Evolutionary conservation across 2,888 invertebrate species (phyloP).

Genomic region (Coenonympha arcania): DNA sequence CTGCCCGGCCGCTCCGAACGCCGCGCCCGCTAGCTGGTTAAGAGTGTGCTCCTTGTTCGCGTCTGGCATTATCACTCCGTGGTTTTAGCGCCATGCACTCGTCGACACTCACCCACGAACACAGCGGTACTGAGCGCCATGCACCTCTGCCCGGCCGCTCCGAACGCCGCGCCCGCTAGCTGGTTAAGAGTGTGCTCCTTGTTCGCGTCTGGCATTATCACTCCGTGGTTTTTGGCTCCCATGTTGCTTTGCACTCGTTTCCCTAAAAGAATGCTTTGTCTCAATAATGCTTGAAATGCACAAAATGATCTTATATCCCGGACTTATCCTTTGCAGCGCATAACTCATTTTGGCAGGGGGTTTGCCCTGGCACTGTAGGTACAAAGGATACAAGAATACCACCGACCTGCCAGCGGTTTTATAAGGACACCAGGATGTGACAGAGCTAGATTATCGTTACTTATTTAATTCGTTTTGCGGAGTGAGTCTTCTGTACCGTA

Average conservation of each 20-base stretch:
- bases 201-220: constrained; percentile 97
- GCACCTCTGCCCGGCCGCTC: constrained; percentile 98
- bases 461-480: no score
- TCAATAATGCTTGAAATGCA: not conserved
- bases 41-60: constrained; percentile 97
- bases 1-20: constrained; percentile 99
- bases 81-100: constrained; percentile 85
- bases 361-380: no score
- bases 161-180: constrained; percentile 94
- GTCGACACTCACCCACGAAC: no score
- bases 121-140: no score
- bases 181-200: constrained; percentile 97
- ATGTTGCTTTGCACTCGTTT: constrained; percentile 98
- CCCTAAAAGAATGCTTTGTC: constrained; percentile 40
- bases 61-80: constrained; percentile 96
- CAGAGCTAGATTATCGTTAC: no score
- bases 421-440: no score
- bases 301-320: no score
- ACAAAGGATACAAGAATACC: no score
- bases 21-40: constrained; percentile 93
- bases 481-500: no score
- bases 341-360: no score
- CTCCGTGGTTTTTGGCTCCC: constrained; percentile 99
- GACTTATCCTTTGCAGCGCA: no score
- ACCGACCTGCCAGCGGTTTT: no score